Evolutionary conservation across 2,797 vertebrate genomes (phyloP), one percentile per base, ranked within the genome.

Genomic region (Lepidocolaptes lacrymiger): DNA sequence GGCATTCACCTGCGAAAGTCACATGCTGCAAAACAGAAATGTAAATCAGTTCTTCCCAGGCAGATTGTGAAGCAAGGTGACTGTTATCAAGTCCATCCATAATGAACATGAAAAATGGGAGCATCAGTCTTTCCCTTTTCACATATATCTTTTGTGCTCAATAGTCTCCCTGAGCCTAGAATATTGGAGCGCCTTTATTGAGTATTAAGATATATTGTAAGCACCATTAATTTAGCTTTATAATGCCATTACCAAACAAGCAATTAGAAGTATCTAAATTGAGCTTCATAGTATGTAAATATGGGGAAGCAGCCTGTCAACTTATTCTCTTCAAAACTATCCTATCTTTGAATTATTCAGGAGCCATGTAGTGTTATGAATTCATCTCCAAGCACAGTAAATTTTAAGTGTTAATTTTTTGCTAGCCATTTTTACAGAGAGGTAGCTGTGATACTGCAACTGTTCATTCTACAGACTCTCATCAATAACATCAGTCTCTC

Each of bases 1-100:
- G 91, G 79, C 85, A 86, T 85, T 95, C 91, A 90, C 86, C 88
- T 85, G 84, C 86, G 62, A 78, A 96, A 91, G 75, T 93, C 71
- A 78, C 76, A 73, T 18, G 51, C 52, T 79, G 92, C 78, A 93
- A 91, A 95, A 82, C 32, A 93, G 78, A 94, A 96, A 97, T 92
- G 94, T 93, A 97, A 97, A 97, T 97, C 49, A 86, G 77, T 52
- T 95, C 73, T 88, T 93, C 59, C 32, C 61, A 52, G 79, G 78
- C 20, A 44, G 74, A 22, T 67, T 34, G 46, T 44, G 92, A 93
- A 96, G 93, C 59, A 88, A 63, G 34, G n/a, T 76, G 79, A 76
- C 87, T 95, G 54, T 83, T 93, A 94, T 64, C 84, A 85, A 79
- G 62, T 55, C 66, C 62, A 78, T 95, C 81, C 63, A 75, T 51